Base-by-base conservation (phyloP, 2,888 invertebrate species). In the Eudemis profundana region DNA sequence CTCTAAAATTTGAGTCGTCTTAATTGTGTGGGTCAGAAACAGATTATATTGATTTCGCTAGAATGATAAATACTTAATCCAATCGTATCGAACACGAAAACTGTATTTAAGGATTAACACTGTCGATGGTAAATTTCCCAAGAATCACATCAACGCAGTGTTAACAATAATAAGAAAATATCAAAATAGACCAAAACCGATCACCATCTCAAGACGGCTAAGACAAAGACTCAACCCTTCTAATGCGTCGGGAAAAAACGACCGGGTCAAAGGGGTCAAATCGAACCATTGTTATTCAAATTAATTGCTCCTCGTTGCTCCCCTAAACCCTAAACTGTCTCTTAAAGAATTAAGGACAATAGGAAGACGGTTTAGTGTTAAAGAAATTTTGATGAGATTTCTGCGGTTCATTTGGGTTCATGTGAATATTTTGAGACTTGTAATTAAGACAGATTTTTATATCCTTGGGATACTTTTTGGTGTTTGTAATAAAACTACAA, bases 221-320 rank as follows among this genome's bases (percentile, higher is more conserved):
- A 38, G 29, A 61, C 56, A 59, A 59, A 61, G 68, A 54, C 63
- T 57, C 17, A 61, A 66, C 68, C 56, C 61, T 60, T 46, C 57
- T 44, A 50, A 23, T 49, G 57, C 47, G 57, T 23, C 47, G 29
- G 70, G 70, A 71, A 68, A 71, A 74, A 75, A 70, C 71, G 38
- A 50, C 56, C 59, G 59, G 67, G 66, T 69, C 72, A 71, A 68
- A 70, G 38, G 69, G 71, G 70, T 64, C 64, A 64, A 42, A 50
- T 57, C 49, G 67, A 66, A 33, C 29, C 66, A 74, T 74, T 75
- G 76, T 84, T 76, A 86, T 87, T 81, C 72, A 86, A 83, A 86
- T 86, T 85, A 85, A 85, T 83, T 77, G 71, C 76, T 54, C 68
- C 74, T 74, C 75, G 75, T 70, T 56, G 60, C 64, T 57, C 51